A percentile compares a stretch with the other conserved stretches of the same genome.
Evolutionary conservation across 2,797 vertebrate species (phyloP).

Genomic region (Tenualosa thibaudeaui): DNA sequence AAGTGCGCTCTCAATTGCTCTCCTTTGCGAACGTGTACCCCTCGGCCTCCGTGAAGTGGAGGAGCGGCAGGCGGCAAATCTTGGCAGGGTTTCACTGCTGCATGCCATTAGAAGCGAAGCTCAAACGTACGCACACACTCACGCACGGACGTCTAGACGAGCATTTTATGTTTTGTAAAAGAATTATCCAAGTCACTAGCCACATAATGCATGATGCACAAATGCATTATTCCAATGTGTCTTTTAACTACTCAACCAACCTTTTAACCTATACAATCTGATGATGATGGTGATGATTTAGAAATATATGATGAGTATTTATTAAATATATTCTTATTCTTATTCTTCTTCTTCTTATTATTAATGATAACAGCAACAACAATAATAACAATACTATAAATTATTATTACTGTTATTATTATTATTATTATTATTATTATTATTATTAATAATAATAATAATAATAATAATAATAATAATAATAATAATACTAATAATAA

Average conservation of each 20-base stretch:
- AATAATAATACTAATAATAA: neutral
- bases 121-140: neutral
- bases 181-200: neutral
- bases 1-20: neutral
- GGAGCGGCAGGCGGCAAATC: neutral
- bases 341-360: no score
- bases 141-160: neutral
- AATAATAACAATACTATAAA: no score
- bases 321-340: no score
- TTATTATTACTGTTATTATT: no score
- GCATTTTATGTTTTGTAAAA: neutral
- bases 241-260: no score
- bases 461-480: neutral
- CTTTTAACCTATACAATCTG: no score
- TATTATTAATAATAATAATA: no score
- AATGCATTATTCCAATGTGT: neutral
- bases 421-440: neutral
- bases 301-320: neutral
- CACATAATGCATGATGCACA: neutral
- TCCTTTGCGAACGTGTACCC: constrained; percentile 27
- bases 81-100: constrained; percentile 3
- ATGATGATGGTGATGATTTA: no score
- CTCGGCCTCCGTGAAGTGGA: neutral
- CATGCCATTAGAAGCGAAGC: neutral
- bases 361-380: no score